These are phyloP conservation scores for Cyrtonyx montezumae DNA, from an alignment of 2,113 vertebrate species.

Conservation along the genomic window DNA sequence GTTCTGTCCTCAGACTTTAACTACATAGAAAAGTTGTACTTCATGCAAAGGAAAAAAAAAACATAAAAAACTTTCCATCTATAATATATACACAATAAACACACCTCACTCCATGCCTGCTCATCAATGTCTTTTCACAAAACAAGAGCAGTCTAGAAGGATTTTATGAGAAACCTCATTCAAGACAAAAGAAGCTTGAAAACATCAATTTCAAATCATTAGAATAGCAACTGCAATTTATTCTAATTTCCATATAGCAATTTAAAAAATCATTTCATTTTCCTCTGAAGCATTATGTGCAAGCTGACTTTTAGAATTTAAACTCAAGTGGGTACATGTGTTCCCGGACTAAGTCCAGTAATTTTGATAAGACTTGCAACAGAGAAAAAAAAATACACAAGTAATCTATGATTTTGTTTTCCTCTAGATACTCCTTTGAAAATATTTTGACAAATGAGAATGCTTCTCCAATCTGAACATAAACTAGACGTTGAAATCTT, in stretches of 20 bases:
- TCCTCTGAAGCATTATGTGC: not conserved
- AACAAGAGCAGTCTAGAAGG: not conserved
- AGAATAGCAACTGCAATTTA: not conserved
- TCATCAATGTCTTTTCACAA: not conserved
- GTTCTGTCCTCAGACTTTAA: not conserved
- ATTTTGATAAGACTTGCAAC: not conserved
- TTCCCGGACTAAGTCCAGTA: not conserved
- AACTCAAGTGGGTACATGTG: not conserved
- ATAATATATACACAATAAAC: too few relatives aligned
- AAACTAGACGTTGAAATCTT: not conserved
- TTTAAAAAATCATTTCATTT: not conserved
- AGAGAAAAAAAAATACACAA: not conserved
- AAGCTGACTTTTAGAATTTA: not conserved
- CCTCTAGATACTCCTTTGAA: not conserved
- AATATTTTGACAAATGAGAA: not conserved
- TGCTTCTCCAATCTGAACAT: not conserved
- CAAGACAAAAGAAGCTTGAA: not conserved
- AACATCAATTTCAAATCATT: constrained; percentile 11
- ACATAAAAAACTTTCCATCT: not conserved
- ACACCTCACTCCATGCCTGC: not conserved
- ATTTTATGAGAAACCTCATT: not conserved
- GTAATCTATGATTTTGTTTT: not conserved
- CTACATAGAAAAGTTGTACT: not conserved
- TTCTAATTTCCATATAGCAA: not conserved
- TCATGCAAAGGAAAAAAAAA: not conserved